Evolutionary conservation across 2,113 vertebrate species (phyloP).

Genomic region (Oceanites oceanicus): DNA sequence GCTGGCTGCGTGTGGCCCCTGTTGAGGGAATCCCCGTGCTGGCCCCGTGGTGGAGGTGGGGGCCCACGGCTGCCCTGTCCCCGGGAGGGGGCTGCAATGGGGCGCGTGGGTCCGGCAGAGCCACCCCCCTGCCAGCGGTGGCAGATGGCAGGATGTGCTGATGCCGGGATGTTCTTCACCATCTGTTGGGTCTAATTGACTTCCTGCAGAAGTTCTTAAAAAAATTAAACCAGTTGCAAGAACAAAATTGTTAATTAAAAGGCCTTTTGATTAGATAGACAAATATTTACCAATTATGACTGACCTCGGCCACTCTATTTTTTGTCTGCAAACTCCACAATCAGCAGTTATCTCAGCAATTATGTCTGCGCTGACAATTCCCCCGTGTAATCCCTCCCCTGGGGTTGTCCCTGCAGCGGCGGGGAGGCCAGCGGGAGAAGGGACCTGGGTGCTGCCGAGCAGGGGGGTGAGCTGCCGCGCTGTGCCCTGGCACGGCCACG

Average conservation of each 20-base stretch:
- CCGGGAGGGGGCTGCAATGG: not conserved
- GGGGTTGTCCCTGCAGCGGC: not conserved
- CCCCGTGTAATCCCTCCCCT: not conserved
- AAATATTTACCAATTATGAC: constrained; percentile 80
- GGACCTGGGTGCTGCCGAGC: fast-evolving
- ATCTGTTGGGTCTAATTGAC: constrained; percentile 80
- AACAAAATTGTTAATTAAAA: constrained; percentile 80
- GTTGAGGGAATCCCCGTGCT: not conserved
- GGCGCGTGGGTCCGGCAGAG: not conserved
- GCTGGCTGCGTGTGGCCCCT: not conserved
- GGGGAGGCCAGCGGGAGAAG: no score
- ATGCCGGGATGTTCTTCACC: constrained; percentile 64
- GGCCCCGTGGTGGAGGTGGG: fast-evolving
- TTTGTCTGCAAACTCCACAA: constrained; percentile 48
- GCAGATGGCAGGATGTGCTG: constrained; percentile 74
- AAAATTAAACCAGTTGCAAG: constrained; percentile 72
- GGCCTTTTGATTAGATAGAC: constrained; percentile 79
- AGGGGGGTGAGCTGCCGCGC: not conserved
- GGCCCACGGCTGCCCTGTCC: not conserved
- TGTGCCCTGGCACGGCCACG: fast-evolving
- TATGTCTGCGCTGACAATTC: not conserved
- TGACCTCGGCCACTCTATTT: constrained; percentile 65
- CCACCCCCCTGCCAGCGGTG: not conserved
- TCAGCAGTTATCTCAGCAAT: constrained; percentile 58
- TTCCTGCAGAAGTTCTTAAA: constrained; percentile 72